Base-by-base conservation (phyloP, 1,140 invertebrate genomes). In the Bombus impatiens region DNA sequence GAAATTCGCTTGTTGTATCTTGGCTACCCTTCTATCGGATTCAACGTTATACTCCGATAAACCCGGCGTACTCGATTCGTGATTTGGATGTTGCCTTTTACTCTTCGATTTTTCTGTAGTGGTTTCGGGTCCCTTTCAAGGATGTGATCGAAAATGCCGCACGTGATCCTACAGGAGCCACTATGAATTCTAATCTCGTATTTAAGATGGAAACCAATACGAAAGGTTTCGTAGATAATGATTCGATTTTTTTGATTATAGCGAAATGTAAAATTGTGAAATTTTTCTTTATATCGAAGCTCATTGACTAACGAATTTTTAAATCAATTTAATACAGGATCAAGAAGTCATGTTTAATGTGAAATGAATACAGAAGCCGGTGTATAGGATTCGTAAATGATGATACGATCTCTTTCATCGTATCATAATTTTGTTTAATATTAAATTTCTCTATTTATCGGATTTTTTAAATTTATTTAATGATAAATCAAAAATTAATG, bases 1-100 rank as follows among this genome's bases (percentile, higher is more conserved):
- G 90, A 93, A 93, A 93, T 92, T 93, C 92, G 87, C 85, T 91
- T 86, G 84, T 89, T 88, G 81, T 85, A 88, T 35, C 89, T 65
- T 67, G 75, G 62, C 76, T 79, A 84, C 70, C 86, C 22, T 62
- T 74, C 81, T 87, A 92, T 91, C 87, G 87, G 90, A 76, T 87
- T 84, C 82, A 18, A 90, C 89, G 86, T 91, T 91, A 91, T 91
- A 90, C 88, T 89, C 91, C 85, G 91, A 91, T 92, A 91, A 93
- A 86, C 81, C 72, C 77, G 76, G 65, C n/a, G 68, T 78, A 84
- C 79, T 90, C 80, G 79, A 86, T 87, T 91, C 82, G 86, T 83
- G 89, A 88, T 84, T 90, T 74, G 78, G 67, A 75, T 88, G 75
- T 88, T 84, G 70, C 85, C 71, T 86, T 87, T 53, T 32, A 35